Evolutionary conservation across 2,888 invertebrate genomes (phyloP), one percentile per base, ranked within the genome.

Genomic region (Ennomos quercinarius): DNA sequence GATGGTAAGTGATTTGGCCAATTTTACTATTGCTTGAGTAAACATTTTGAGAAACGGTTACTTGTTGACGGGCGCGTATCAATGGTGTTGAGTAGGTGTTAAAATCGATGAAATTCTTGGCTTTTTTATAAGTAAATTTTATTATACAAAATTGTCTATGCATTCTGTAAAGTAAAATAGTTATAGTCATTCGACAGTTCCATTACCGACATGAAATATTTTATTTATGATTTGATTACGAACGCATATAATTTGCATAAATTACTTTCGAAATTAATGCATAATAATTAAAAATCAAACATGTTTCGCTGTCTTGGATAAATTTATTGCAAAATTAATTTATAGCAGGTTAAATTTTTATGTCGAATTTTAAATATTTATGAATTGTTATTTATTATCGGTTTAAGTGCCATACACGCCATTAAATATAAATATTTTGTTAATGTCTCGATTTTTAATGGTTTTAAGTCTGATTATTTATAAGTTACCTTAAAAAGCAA

Each of bases 241-340:
- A 42, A 10, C 49, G 59, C 53, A 65, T 66, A 61, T 51, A 48
- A 61, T 66, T 68, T 61, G 56, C 65, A 72, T 73, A 65, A 64
- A 69, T 71, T 68, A 67, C 45, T 62, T 52, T 61, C 43, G 67
- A 67, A 69, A 65, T 66, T 57, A 67, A 65, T 63, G 57, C 54
- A 46, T 70, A 69, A 71, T 73, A 69, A 71, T 73, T 73, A 71
- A 71, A 27, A 69, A 70, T 64, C 64, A 65, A 67, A 70, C 70
- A 71, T 63, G 68, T 70, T 65, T 64, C 64, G 59, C 76, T 73
- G 78, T 78, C 66, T 68, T 66, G 70, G 65, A 74, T 74, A 74
- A 76, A 79, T 81, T 80, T 82, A 83, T 78, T 73, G 71, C 75
- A 70, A 77, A 76, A 76, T 73, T 77, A 77, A 82, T 83, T 83